Conservation (phyloP, 2,888 invertebrate species). For the Microctonus brassicae region DNA sequence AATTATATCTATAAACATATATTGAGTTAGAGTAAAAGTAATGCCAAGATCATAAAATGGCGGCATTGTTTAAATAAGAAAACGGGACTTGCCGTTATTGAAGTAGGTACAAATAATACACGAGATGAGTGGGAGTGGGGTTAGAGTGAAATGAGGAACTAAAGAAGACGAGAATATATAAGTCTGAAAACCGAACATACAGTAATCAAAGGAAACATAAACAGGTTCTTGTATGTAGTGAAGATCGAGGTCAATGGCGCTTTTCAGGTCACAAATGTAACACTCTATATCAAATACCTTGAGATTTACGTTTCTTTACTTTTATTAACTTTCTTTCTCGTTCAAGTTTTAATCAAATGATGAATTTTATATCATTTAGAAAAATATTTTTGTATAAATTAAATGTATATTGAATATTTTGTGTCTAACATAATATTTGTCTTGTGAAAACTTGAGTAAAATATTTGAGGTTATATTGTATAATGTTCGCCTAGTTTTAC, state of each 20-base stretch:
- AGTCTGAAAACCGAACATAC: constrained; percentile 43
- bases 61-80: constrained; percentile 15
- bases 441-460: neutral
- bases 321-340: constrained; percentile 4
- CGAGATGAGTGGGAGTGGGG: constrained; percentile 35
- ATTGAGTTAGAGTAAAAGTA: constrained; percentile 22
- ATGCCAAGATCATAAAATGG: neutral
- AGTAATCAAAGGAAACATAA: constrained; percentile 46
- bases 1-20: too few species aligned
- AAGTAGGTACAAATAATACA: constrained; percentile 8
- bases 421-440: too few species aligned
- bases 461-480: neutral
- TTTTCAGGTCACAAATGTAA: constrained; percentile 60
- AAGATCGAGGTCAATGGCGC: constrained; percentile 62
- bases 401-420: too few species aligned
- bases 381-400: neutral
- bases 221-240: constrained; percentile 58
- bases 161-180: constrained; percentile 28
- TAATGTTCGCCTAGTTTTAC: constrained; percentile 1
- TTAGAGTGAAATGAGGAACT: constrained; percentile 24
- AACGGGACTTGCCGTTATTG: constrained; percentile 35
- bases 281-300: constrained; percentile 5
- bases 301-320: neutral
- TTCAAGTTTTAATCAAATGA: constrained; percentile 11
- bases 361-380: neutral